Base-by-base conservation (phyloP, 2,113 vertebrate species). In the Aspidoscelis tigris region DNA sequence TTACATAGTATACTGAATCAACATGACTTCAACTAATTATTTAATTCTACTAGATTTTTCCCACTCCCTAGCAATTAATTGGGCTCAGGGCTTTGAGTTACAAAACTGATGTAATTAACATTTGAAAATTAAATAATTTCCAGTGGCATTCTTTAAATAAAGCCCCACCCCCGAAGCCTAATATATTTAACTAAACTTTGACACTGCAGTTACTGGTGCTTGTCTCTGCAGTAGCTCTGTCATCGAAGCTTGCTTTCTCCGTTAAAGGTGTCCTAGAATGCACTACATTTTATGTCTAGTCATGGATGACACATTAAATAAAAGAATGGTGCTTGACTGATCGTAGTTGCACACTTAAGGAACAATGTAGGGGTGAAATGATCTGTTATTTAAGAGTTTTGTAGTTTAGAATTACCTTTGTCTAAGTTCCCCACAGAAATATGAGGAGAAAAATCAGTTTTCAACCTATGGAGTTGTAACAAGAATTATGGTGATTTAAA, bases 121-220 rank as follows among this genome's bases (percentile, higher is more conserved):
- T 24, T 72, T 61, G 22, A 81, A 58, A 61, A 81, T 73, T 61
- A 61, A 80, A 14, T 71, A 61, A 61, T 81, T 26, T 73, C 3
- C 43, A 73, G 18, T 16, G 4, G 21, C n/a, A 44, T 43, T 22
- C 16, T 69, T 80, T 69, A 70, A 50, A 70, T 53, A 53, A 44
- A 33, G 1, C n/a, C 11, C 44, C 26, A 3, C 3, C 14, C 3
- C 10, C 55, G 7, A 12, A 58, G 5, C 55, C 55, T 58, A 58
- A 58, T 16, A 58, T 58, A 58, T 58, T 58, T 58, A 58, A 58
- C 3, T 14, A 58, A 5, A 58, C 7, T 12, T 16, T 58, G 55
- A 16, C 4, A 12, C 69, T 70, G n/a, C 3, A 70, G n/a, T 8
- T 33, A n/a, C n/a, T n/a, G 26, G 4, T 39, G 69, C 9, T 4